phyloP scores from a whole-genome alignment of 1,140 invertebrate genomes.

The Papilio helenus region DNA sequence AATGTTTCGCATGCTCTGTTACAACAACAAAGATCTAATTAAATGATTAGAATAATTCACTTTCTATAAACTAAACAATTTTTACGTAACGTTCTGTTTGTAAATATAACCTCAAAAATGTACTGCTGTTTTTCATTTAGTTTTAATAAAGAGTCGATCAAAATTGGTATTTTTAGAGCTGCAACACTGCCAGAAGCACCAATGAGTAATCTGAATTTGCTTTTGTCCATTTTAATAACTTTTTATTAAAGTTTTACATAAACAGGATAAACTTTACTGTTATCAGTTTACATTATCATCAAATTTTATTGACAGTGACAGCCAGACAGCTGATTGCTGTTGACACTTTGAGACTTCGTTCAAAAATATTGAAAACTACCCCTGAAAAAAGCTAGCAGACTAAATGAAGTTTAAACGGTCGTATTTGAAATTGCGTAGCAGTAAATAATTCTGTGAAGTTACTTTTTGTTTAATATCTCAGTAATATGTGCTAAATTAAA shows the following conservation, averaged over 20 bases:
- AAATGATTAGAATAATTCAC: slow-evolving; percentile 27
- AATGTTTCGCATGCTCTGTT: slow-evolving; percentile 94
- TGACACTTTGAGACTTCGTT: neutral
- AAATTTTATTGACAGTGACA: slow-evolving; percentile 11
- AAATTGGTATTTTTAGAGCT: slow-evolving; percentile 67
- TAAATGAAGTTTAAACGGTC: neutral
- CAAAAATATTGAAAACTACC: neutral
- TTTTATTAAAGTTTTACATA: slow-evolving; percentile 5
- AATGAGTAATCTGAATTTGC: slow-evolving; percentile 61
- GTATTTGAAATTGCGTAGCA: neutral
- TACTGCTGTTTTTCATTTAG: slow-evolving; percentile 51
- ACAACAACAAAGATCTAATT: slow-evolving; percentile 89
- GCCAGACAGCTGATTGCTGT: neutral
- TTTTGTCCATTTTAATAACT: slow-evolving; percentile 48
- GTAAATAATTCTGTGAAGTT: neutral
- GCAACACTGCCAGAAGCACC: slow-evolving; percentile 75
- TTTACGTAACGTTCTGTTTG: slow-evolving; percentile 18
- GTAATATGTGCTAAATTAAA: neutral
- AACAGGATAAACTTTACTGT: neutral
- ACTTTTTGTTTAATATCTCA: neutral
- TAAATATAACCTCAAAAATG: slow-evolving; percentile 61
- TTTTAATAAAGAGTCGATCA: slow-evolving; percentile 58
- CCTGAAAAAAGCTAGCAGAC: neutral
- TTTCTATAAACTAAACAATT: slow-evolving; percentile 39
- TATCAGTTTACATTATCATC: neutral